These are phyloP conservation scores for Acleris holmiana DNA, from an alignment of 2,888 invertebrate species.

Conservation along the genomic window DNA sequence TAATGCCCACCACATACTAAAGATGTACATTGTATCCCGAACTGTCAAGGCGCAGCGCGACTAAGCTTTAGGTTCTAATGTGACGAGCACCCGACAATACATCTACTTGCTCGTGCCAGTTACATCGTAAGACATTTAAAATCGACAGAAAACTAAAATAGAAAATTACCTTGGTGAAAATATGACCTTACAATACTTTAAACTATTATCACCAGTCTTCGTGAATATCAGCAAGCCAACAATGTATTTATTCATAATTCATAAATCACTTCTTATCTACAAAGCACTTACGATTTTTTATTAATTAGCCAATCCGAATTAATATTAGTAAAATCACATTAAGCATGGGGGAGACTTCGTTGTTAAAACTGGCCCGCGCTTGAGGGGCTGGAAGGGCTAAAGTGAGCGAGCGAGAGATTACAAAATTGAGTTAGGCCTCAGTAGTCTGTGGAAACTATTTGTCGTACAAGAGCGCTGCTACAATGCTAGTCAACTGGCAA, in stretches of 20 bases:
- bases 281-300: slow-evolving; percentile 42
- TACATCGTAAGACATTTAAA: not conserved
- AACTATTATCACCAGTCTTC: slow-evolving; percentile 43
- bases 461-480: slow-evolving; percentile 19
- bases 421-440: slow-evolving; percentile 47
- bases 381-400: slow-evolving; percentile 9
- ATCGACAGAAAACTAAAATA: slow-evolving; percentile 1
- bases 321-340: slow-evolving; percentile 27
- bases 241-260: too few relatives aligned
- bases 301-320: slow-evolving; percentile 26
- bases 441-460: slow-evolving; percentile 42
- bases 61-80: slow-evolving; percentile 51
- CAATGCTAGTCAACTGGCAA: too few relatives aligned
- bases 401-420: slow-evolving; percentile 32
- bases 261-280: slow-evolving; percentile 39
- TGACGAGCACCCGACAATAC: slow-evolving; percentile 57
- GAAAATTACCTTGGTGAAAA: slow-evolving; percentile 4
- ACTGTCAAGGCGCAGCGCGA: slow-evolving; percentile 50
- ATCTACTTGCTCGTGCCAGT: slow-evolving; percentile 7
- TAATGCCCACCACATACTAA: slow-evolving; percentile 54
- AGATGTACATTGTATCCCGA: slow-evolving; percentile 44
- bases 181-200: slow-evolving; percentile 32
- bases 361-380: slow-evolving; percentile 24
- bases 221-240: slow-evolving; percentile 43
- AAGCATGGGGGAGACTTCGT: slow-evolving; percentile 37